Percentiles rank a stretch among this genome's conserved stretches.
phyloP scores from a whole-genome alignment of 2,888 invertebrate genomes.

The Drosophila antonietae region DNA sequence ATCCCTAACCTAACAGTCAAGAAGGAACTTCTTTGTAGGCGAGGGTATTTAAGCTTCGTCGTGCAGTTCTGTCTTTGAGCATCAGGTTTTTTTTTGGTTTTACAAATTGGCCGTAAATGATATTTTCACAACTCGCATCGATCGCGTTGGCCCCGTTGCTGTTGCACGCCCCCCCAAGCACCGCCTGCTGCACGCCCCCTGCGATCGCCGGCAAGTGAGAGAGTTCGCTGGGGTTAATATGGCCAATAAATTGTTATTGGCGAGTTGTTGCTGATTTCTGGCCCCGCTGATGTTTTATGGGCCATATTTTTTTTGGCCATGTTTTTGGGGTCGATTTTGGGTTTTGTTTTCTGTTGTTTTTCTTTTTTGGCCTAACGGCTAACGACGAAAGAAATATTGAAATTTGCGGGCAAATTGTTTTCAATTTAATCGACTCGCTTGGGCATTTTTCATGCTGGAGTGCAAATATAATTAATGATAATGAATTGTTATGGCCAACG shows the following conservation, averaged over 20 bases:
- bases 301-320: slow-evolving; percentile 59
- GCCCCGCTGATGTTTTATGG: slow-evolving; percentile 70
- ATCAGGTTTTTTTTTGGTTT: slow-evolving; percentile 35
- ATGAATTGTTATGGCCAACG: slow-evolving; percentile 73
- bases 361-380: slow-evolving; percentile 59
- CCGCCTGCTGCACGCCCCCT: slow-evolving; percentile 9
- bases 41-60: slow-evolving; percentile 27
- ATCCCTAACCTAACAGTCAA: background rate
- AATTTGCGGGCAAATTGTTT: slow-evolving; percentile 73
- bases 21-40: no score
- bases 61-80: background rate
- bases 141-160: slow-evolving; percentile 55
- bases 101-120: slow-evolving; percentile 82
- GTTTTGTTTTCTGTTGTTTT: background rate
- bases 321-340: slow-evolving; percentile 31
- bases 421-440: slow-evolving; percentile 71
- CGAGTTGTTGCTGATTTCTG: slow-evolving; percentile 69
- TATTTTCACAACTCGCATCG: slow-evolving; percentile 83
- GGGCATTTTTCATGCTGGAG: slow-evolving; percentile 73
- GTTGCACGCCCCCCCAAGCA: slow-evolving; percentile 15
- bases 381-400: slow-evolving; percentile 72
- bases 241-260: slow-evolving; percentile 77
- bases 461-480: slow-evolving; percentile 80
- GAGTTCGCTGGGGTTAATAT: slow-evolving; percentile 78
- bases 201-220: slow-evolving; percentile 56